Base-by-base conservation (phyloP, 2,797 vertebrate genomes). In the Serranus cabrilla region DNA sequence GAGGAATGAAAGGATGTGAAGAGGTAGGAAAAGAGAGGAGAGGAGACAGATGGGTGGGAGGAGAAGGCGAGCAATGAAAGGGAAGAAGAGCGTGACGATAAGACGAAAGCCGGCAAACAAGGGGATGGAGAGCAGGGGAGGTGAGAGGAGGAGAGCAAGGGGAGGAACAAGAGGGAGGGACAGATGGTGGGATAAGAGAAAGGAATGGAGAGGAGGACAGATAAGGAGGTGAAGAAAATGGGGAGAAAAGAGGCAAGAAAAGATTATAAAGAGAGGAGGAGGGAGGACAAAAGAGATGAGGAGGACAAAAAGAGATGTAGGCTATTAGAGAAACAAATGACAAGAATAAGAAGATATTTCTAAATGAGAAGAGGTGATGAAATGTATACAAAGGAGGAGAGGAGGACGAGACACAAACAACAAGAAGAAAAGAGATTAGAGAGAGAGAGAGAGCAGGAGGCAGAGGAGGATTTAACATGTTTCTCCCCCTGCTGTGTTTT, bases 1-100 rank as follows among this genome's bases (percentile, higher is more conserved):
- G 17, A 43, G 64, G 23, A 60, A 73, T 2, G 31, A 64, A 46
- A 34, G 25, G 52, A 70, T 60, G 61, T 11, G 55, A 54, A 39
- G 68, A 74, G 56, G 65, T 1, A 43, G 54, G 31, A 50, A 64
- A 43, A 62, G 61, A 65, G 49, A 67, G 27, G 42, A 67, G 50
- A 50, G 54, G 43, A 72, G 77, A 80, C 82, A 86, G 82, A 87
- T 81, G 84, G 82, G 56, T 61, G 77, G 86, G 84, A 76, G 78
- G 84, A 66, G 86, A 66, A 61, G 66, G 58, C 1, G 5, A 40
- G 42, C 54, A 80, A 82, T 62, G 69, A 81, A 82, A 73, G 58
- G 56, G 70, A 72, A 78, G 71, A 39, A 62, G 54, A 86, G 78
- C 43, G 23, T 75, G 74, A 82, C 47, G 43, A 70, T 13, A 52